Evolutionary conservation across 2,113 vertebrate genomes (phyloP), one percentile per base, ranked within the genome.

Genomic region (Eurystomus gularis): DNA sequence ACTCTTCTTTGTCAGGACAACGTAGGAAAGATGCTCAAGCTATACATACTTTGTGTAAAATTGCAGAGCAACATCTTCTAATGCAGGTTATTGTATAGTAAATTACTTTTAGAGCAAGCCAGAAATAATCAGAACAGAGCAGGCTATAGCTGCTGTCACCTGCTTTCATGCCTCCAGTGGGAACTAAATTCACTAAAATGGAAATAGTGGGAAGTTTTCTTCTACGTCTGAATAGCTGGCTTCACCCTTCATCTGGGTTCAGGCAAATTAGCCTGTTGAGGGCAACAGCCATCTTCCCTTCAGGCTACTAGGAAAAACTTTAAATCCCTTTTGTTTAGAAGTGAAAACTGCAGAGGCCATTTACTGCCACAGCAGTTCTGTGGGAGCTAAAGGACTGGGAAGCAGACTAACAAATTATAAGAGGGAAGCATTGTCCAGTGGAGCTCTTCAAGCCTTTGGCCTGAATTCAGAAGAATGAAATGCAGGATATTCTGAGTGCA

Each of bases 111-210:
- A 88, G 9, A 94, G 68, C 39, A 88, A 81, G 39, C 28, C n/a
- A 91, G 76, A 92, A 94, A 81, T 72, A 94, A 86, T 62, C 65
- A 58, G 83, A 86, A 92, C 76, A 92, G 88, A 92, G 69, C 80
- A 52, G 33, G 17, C 80, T 90, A 54, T 64, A 82, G 61, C 65
- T 93, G 39, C 82, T 85, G 44, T 90, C 60, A 39, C 75, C 82
- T 80, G 51, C 68, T 90, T 94, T 95, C 46, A 65, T 4, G 11
- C 44, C 89, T 95, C 52, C 60, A 89, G 10, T 35, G 37, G 66
- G n/a, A 83, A 80, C 40, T 80, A 70, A 88, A 92, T 95, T 88
- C 79, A 80, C 71, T 55, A 64, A 88, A 95, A 78, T 16, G 46
- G 52, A 81, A 88, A 77, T 81, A 86, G 17, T 0, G 0, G 39